Conservation (phyloP, 1,140 invertebrate species). For the Potamilus streckersoni region DNA sequence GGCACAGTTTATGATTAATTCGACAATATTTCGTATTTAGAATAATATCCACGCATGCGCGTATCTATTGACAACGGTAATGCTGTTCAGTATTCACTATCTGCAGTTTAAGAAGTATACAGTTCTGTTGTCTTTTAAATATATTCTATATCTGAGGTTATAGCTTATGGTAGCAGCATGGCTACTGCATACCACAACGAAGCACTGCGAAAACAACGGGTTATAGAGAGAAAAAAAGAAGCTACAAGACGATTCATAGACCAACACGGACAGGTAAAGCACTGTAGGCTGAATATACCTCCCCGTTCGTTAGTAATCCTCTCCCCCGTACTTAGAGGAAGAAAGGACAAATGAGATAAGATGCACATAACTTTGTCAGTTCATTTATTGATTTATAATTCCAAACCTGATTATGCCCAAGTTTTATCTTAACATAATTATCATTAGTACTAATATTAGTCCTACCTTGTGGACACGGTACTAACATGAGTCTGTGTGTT, state of each 20-base stretch:
- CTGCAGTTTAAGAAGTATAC: background rate
- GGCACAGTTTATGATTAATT: no score
- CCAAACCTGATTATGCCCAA: no score
- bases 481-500: no score
- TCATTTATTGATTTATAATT: no score
- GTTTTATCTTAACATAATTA: no score
- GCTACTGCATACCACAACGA: constrained; percentile 45
- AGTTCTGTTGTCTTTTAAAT: background rate
- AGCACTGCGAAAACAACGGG: constrained; percentile 38
- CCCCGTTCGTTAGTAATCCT: no score
- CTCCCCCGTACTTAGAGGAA: no score
- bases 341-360: no score
- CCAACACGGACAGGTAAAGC: constrained; percentile 6
- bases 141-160: background rate
- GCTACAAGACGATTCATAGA: constrained; percentile 31
- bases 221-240: constrained; percentile 45
- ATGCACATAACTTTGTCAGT: no score
- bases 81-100: background rate
- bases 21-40: background rate
- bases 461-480: no score
- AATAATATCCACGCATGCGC: constrained; percentile 21
- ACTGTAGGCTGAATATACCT: no score
- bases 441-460: no score
- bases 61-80: constrained; percentile 26
- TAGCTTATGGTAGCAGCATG: background rate